phyloP scores from a whole-genome alignment of 1,140 invertebrate species.

The Saccostrea echinata region DNA sequence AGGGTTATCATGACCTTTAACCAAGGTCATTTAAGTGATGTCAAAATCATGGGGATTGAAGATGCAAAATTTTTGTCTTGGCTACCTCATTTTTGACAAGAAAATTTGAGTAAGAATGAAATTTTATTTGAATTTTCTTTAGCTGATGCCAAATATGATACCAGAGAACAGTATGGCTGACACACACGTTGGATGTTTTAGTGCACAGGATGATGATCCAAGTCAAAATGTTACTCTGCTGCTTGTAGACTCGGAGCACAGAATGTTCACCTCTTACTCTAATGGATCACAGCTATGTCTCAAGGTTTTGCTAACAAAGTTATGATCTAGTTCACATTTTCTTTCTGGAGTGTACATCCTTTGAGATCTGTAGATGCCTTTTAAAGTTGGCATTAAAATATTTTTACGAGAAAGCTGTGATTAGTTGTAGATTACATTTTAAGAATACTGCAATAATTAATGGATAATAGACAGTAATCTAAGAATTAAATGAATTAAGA shows the following conservation, averaged over 20 bases:
- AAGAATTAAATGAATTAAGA: neutral
- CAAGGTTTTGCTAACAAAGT: conserved; percentile 52
- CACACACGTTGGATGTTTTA: conserved; percentile 66
- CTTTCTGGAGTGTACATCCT: neutral
- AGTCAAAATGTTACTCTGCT: conserved; percentile 61
- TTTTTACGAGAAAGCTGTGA: too few relatives aligned
- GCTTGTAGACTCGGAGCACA: conserved; percentile 59
- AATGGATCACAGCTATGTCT: conserved; percentile 58
- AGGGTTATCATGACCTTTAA: too few relatives aligned
- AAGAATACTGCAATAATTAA: neutral
- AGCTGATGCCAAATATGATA: conserved; percentile 66
- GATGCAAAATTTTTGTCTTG: neutral
- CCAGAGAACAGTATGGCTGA: conserved; percentile 68
- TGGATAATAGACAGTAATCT: neutral
- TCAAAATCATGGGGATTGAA: too few relatives aligned
- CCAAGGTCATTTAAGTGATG: too few relatives aligned
- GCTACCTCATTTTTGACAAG: neutral
- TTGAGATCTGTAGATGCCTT: neutral
- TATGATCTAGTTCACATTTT: neutral
- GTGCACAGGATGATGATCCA: conserved; percentile 67
- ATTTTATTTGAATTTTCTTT: neutral
- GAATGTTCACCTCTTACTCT: conserved; percentile 59
- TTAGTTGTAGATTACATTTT: neutral
- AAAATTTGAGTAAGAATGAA: neutral
- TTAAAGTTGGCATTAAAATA: neutral